These are phyloP conservation scores for Trachelus troglodyta DNA, from an alignment of 2,888 invertebrate species.

Conservation along the genomic window DNA sequence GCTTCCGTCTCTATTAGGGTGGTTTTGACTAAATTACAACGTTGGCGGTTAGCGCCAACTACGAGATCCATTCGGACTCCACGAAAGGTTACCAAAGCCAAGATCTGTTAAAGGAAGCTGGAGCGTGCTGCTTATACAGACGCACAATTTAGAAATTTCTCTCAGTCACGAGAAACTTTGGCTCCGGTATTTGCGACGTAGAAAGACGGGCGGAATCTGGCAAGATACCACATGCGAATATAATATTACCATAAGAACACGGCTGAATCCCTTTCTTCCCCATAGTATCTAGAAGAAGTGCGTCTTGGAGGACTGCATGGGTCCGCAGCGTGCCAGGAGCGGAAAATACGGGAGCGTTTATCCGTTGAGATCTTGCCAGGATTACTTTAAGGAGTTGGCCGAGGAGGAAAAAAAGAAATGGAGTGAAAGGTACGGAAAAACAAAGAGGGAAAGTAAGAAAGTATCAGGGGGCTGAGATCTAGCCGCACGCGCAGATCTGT, in stretches of 20 bases:
- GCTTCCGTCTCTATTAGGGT: no score
- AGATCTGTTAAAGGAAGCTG: no score
- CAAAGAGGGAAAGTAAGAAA: not conserved
- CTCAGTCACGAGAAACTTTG: conserved; percentile 12
- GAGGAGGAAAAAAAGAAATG: not conserved
- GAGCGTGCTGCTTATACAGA: conserved; percentile 25
- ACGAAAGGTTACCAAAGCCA: no score
- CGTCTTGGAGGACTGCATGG: not conserved
- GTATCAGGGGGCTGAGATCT: not conserved
- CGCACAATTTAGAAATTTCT: conserved; percentile 28
- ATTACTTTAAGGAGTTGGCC: conserved; percentile 1
- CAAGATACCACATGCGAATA: not conserved
- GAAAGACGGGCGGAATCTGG: not conserved
- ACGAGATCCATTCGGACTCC: no score
- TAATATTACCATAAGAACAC: not conserved
- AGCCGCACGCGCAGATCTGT: no score
- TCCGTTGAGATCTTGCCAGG: conserved; percentile 4
- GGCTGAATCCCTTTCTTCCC: not conserved
- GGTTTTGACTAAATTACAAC: no score
- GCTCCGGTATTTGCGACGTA: not conserved
- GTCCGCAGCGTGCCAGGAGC: not conserved
- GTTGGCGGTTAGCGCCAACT: no score
- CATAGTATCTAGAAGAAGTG: not conserved
- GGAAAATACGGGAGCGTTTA: conserved; percentile 3
- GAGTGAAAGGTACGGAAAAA: not conserved